A percentile compares a stretch with the other conserved stretches of the same genome.
Evolutionary conservation across 2,888 invertebrate species (phyloP).

Genomic region (Chaitophorus viminalis): DNA sequence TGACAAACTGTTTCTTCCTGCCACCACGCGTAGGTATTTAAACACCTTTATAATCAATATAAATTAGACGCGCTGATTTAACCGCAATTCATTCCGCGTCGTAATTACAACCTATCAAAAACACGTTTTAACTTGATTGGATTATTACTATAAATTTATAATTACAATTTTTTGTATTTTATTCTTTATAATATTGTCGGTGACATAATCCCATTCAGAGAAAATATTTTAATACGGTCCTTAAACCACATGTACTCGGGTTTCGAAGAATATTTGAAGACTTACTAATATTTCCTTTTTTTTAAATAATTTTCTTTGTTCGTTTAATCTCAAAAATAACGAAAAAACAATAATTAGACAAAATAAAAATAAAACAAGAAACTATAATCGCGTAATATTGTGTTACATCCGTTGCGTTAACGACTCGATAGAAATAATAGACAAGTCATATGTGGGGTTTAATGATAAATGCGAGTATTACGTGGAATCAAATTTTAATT

Average conservation of each 20-base stretch:
- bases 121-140: conserved; percentile 21
- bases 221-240: conserved; percentile 20
- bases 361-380: background rate
- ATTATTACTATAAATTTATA: too few species aligned
- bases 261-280: background rate
- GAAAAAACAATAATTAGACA: background rate
- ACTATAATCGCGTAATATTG: background rate
- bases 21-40: background rate
- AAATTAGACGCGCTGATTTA: conserved; percentile 3
- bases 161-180: too few species aligned
- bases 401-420: background rate
- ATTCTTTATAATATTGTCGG: conserved; percentile 1
- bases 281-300: background rate
- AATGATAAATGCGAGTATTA: too few species aligned
- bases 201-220: background rate
- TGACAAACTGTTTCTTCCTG: too few species aligned
- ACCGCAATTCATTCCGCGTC: background rate
- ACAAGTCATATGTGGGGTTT: too few species aligned
- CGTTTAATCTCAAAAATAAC: background rate
- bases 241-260: background rate
- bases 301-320: background rate
- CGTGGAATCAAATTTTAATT: too few species aligned
- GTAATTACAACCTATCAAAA: conserved; percentile 13
- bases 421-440: too few species aligned
- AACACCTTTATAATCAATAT: conserved; percentile 5